Evolutionary conservation across 2,888 invertebrate genomes (phyloP), one percentile per base, ranked within the genome.

Genomic region (Xanthorhoe spadicearia): DNA sequence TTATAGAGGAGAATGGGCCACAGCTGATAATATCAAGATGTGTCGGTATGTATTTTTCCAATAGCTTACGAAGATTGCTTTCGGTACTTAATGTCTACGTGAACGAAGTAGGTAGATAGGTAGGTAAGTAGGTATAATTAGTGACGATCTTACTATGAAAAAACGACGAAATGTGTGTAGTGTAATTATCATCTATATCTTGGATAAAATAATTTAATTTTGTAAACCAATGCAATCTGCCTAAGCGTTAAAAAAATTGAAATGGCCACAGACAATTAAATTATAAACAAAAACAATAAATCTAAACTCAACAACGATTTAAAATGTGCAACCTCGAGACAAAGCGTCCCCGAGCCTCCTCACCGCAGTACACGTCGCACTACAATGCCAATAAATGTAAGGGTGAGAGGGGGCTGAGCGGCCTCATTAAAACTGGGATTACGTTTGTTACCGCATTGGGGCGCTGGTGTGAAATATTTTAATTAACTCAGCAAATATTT

Each of bases 371-470:
- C 61, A 50, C 52, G 57, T 48, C 60, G 69, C 65, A 63, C 51
- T 51, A 72, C 73, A 67, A 69, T 57, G 68, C 71, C 72, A 75
- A 75, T 75, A 69, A 73, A 72, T 73, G 74, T 73, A 73, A 69
- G 70, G 71, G 69, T 19, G 66, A 71, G 62, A 56, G 57, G 61
- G 70, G 67, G 69, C 43, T 55, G 69, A 56, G 48, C 62, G 69
- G 67, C 74, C 74, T 75, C 74, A 74, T 76, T 75, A 74, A 71
- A 75, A 73, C 74, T 65, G 66, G 74, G 77, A 77, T 77, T 75
- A 77, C 72, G 62, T 71, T 68, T 63, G 73, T 71, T 70, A 65
- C 69, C 69, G 69, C 70, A 66, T 65, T 54, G 62, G 60, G 51
- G 56, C 58, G 64, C 13, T 61, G 50, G 61, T 55, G 62, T 63